Evolutionary conservation across 2,797 vertebrate genomes (phyloP), one percentile per base, ranked within the genome.

Genomic region (Leptoclinus maculatus): DNA sequence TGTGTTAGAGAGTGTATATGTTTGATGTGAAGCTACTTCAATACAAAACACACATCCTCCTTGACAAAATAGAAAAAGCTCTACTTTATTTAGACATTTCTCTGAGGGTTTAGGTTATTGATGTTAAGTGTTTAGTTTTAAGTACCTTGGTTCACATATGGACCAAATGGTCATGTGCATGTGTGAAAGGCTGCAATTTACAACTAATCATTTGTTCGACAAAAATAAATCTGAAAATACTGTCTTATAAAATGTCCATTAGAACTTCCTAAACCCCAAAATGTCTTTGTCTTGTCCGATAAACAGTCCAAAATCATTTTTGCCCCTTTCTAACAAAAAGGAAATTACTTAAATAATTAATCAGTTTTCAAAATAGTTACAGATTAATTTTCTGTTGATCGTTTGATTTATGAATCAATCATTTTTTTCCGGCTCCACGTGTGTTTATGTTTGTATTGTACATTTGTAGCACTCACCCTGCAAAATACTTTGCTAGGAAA

Each of bases 401-500:
- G 1, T 14, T 27, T 54, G 0, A 36, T 27, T 25, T 21, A 78
- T 13, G 19, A 11, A 68, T 51, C 9, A 32, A 11, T 56, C 3
- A 16, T 25, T 45, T 23, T 25, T 51, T 25, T 57, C 29, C 13
- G 36, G 2, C 47, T 56, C n/a, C 41, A 17, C 2, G 0, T 27
- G 4, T 57, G 32, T 32, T 2, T 25, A 10, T 62, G 58, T 59
- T 5, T 45, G 45, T 36, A 16, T 10, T 70, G 7, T 21, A 36
- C 47, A 66, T 12, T n/a, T 47, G 16, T 4, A 21, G 47, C 19
- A 83, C 92, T 93, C 86, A 96, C 95, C 95, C 76, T 53, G 94
- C 90, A 92, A 94, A 95, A 89, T 94, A 89, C 68, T 94, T 95
- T 43, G 95, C 88, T 36, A 96, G 89, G 79, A 93, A 92, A 25